phyloP scores from a whole-genome alignment of 2,797 vertebrate genomes.

The Varecia variegata region DNA sequence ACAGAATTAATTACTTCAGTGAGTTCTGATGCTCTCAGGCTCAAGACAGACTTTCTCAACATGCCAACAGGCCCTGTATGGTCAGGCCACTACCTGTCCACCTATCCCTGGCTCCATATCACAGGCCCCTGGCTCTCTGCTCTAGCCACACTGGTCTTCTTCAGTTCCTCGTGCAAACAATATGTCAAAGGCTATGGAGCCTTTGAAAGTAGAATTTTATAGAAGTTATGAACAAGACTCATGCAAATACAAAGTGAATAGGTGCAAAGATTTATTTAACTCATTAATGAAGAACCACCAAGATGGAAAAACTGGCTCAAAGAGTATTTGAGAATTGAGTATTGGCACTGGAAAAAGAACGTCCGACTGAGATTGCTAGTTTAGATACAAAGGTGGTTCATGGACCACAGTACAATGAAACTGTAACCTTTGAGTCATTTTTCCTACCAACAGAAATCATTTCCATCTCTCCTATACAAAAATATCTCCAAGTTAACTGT shows the following conservation, averaged over 20 bases:
- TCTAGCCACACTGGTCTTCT: not conserved
- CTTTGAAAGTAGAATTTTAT: not conserved
- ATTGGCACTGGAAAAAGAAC: not conserved
- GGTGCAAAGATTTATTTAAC: not conserved
- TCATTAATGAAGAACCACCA: not conserved
- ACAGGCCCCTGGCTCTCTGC: rapidly evolving
- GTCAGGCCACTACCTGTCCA: not conserved
- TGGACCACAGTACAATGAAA: not conserved
- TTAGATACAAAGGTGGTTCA: not conserved
- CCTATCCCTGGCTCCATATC: rapidly evolving
- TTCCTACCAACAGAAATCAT: not conserved
- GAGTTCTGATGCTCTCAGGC: not conserved
- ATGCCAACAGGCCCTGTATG: not conserved
- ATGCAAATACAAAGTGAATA: not conserved
- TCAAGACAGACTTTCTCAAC: not conserved
- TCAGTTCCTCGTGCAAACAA: not conserved
- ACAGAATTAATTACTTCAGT: not conserved
- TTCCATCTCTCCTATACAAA: slow-evolving; percentile 7
- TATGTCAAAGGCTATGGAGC: no score
- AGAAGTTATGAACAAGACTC: not conserved
- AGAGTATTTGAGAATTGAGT: not conserved
- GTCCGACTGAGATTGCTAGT: not conserved
- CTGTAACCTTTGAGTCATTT: not conserved
- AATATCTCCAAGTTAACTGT: not conserved
- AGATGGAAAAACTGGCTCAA: not conserved